phyloP scores from a whole-genome alignment of 1,140 invertebrate genomes.

The Ceratosolen solmsi region DNA sequence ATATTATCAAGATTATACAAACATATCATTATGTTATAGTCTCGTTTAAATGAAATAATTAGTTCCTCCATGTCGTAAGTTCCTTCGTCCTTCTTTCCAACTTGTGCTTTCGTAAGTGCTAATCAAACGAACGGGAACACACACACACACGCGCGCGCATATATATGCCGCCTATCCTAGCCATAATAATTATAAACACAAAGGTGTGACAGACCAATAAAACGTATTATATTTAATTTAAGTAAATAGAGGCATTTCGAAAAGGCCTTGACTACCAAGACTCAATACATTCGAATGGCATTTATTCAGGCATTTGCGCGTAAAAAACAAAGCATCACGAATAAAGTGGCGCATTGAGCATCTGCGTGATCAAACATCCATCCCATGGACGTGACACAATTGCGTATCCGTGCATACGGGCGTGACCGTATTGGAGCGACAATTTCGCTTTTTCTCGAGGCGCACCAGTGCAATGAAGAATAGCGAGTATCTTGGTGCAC shows the following conservation, averaged over 20 bases:
- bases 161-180: not conserved
- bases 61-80: too few species aligned
- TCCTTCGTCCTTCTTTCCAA: too few species aligned
- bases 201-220: not conserved
- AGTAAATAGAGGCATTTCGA: not conserved
- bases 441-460: too few species aligned
- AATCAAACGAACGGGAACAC: too few species aligned
- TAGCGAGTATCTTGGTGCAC: too few species aligned
- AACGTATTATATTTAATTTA: not conserved
- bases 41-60: too few species aligned
- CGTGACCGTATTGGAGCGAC: too few species aligned
- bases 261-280: not conserved
- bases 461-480: not conserved
- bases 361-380: not conserved
- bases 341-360: not conserved
- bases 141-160: too few species aligned
- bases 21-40: too few species aligned
- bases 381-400: constrained; percentile 30
- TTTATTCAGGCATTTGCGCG: not conserved
- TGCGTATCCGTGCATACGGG: not conserved
- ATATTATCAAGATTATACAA: too few species aligned
- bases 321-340: not conserved
- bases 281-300: not conserved
- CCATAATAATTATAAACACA: not conserved
- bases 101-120: too few species aligned